Percentiles rank a stretch among this genome's conserved stretches.
These are phyloP conservation scores for Drosophila pegasa DNA, from an alignment of 2,888 invertebrate genomes.

Conservation along the genomic window DNA sequence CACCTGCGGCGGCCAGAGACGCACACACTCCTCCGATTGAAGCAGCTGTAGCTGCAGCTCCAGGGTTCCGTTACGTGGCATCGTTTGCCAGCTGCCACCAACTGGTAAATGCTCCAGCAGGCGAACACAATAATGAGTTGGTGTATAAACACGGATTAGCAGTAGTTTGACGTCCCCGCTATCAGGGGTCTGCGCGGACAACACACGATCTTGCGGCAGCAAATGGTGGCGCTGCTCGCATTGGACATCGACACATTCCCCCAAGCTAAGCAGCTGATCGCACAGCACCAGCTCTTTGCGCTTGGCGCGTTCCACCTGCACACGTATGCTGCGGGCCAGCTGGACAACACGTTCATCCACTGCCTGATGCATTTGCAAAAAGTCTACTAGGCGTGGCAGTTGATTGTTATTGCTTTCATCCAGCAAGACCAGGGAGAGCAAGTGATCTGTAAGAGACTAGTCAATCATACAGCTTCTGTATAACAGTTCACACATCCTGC, in stretches of 20 bases:
- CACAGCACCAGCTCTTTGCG: constrained; percentile 38
- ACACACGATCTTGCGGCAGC: constrained; percentile 21
- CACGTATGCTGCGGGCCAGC: constrained; percentile 45
- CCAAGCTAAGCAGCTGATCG: constrained; percentile 36
- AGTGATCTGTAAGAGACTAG: background rate
- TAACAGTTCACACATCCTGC: constrained; percentile 6
- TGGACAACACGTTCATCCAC: constrained; percentile 41
- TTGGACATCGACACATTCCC: constrained; percentile 33
- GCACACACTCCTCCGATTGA: constrained; percentile 11
- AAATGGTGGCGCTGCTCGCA: constrained; percentile 57
- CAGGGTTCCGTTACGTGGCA: background rate
- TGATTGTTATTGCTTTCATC: constrained; percentile 55
- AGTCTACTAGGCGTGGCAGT: constrained; percentile 63
- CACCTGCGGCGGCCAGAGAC: constrained; percentile 54
- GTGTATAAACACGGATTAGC: constrained; percentile 48
- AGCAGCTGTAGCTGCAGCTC: constrained; percentile 33
- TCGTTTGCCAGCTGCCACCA: constrained; percentile 24
- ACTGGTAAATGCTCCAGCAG: constrained; percentile 52
- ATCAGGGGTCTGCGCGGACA: constrained; percentile 6
- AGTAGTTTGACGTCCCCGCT: constrained; percentile 55
- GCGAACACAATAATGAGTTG: constrained; percentile 57
- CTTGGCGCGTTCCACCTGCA: constrained; percentile 15
- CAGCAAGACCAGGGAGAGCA: constrained; percentile 49
- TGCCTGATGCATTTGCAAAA: constrained; percentile 47
- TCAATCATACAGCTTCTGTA: background rate